These are phyloP conservation scores for Bovichtus diacanthus DNA, from an alignment of 2,797 vertebrate genomes.

Conservation along the genomic window DNA sequence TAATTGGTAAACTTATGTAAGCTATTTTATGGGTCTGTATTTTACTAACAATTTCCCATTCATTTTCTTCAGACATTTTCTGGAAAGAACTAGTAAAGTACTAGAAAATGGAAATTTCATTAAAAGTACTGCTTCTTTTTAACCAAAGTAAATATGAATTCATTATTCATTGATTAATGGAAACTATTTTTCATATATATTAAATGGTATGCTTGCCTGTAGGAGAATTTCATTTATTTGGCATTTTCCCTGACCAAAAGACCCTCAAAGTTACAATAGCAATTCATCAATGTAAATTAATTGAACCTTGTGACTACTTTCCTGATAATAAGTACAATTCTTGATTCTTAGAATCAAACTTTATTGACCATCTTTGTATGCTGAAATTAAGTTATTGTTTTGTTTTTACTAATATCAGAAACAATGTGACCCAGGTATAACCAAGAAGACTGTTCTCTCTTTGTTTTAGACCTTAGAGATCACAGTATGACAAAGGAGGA, in stretches of 20 bases:
- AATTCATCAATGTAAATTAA: not conserved
- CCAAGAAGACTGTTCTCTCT: constrained; percentile 19
- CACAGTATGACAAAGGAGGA: constrained; percentile 43
- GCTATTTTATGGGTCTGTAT: not conserved
- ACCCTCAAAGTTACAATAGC: not conserved
- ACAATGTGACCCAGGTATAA: not conserved
- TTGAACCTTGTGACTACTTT: not conserved
- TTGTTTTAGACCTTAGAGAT: constrained; percentile 57
- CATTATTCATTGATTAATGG: not conserved
- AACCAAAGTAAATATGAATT: not conserved
- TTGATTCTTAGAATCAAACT: not conserved
- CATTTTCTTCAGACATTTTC: not conserved
- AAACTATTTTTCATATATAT: not conserved
- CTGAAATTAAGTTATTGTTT: not conserved
- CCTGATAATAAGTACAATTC: not conserved
- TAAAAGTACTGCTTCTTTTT: not conserved
- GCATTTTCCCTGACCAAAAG: not conserved
- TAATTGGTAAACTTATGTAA: not conserved
- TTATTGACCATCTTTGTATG: not conserved
- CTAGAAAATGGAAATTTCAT: not conserved
- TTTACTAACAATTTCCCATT: not conserved
- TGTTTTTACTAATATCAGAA: not conserved
- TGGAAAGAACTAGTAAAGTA: not conserved
- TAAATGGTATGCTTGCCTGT: not conserved
- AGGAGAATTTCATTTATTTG: not conserved